Evolutionary conservation across 2,113 vertebrate genomes (phyloP), one percentile per base, ranked within the genome.

Genomic region (Otus sunia): DNA sequence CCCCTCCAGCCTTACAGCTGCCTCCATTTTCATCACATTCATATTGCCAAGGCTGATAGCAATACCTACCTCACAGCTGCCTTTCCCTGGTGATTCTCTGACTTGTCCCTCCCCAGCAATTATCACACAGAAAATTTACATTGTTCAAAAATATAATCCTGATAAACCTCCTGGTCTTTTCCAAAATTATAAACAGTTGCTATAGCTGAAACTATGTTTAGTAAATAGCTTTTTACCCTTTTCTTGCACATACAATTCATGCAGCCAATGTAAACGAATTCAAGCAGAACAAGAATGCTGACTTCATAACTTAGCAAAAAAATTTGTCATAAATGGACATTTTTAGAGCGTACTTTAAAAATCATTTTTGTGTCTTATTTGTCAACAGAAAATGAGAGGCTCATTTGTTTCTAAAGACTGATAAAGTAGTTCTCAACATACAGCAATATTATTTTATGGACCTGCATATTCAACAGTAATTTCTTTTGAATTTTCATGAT

Each of bases 31-130:
- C 47, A 37, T 47, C 6, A 0, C 3, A 6, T 43, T 55, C 14
- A 11, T 32, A 21, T 36, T 39, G 34, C 19, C 19, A 32, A 63
- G 34, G 10, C 18, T 60, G 37, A 1, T 19, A 50, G 8, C 13
- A 82, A 62, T 9, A 37, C 3, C 6, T 59, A 7, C 9, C 11
- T 63, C n/a, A 76, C 12, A 79, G 23, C 5, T 0, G 0, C 7
- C 19, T 82, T 72, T 66, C 36, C 10, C 32, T 47, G n/a, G 5
- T 8, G 32, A 13, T n/a, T 59, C 12, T 91, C 68, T 60, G 16
- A 15, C 37, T 90, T 75, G 50, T 1, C 23, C 18, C 3, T 68
- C 11, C 13, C 20, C 12, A 37, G 14, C 9, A 95, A 72, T 37
- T 56, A 52, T 29, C 15, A 69, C 3, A 15, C 3, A 34, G 12